Percentiles rank a stretch among this genome's conserved stretches.
Evolutionary conservation across 2,797 vertebrate genomes (phyloP).

Genomic region (Mus minutoides): DNA sequence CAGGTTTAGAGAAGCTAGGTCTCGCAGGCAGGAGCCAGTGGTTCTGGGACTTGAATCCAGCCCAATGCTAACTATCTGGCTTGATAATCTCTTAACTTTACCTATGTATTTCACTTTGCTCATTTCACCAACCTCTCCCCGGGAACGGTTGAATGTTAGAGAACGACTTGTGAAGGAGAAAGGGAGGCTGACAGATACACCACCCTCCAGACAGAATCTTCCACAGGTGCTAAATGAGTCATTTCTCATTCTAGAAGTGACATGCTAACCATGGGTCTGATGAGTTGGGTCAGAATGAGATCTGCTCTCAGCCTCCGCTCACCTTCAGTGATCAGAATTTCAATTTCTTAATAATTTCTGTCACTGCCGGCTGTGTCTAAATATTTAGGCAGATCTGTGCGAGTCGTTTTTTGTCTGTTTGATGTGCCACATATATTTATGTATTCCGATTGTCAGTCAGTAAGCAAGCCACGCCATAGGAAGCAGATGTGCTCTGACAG

Average conservation of each 20-base stretch:
- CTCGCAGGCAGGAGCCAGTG: neutral
- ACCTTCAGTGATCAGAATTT: conserved; percentile 70
- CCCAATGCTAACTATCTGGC: neutral
- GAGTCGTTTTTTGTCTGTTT: conserved; percentile 57
- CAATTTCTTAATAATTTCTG: conserved; percentile 70
- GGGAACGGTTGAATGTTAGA: neutral
- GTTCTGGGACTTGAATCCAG: neutral
- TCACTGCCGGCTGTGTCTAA: conserved; percentile 74
- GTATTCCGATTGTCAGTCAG: conserved; percentile 68
- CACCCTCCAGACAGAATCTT: neutral
- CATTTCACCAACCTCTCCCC: neutral
- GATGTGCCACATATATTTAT: conserved; percentile 66
- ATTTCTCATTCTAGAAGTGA: neutral
- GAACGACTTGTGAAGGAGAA: neutral
- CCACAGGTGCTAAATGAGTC: neutral
- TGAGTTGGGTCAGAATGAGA: neutral
- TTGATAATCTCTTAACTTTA: neutral
- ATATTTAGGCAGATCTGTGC: conserved; percentile 79
- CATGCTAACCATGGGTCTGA: neutral
- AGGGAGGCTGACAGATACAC: neutral
- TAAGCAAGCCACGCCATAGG: conserved; percentile 34
- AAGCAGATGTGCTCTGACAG: conserved; percentile 76
- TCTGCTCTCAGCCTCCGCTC: conserved; percentile 52
- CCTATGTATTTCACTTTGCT: neutral
- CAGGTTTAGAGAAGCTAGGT: neutral